Base-by-base conservation (phyloP, 2,888 invertebrate species). In the Adelognathus sp. region DNA sequence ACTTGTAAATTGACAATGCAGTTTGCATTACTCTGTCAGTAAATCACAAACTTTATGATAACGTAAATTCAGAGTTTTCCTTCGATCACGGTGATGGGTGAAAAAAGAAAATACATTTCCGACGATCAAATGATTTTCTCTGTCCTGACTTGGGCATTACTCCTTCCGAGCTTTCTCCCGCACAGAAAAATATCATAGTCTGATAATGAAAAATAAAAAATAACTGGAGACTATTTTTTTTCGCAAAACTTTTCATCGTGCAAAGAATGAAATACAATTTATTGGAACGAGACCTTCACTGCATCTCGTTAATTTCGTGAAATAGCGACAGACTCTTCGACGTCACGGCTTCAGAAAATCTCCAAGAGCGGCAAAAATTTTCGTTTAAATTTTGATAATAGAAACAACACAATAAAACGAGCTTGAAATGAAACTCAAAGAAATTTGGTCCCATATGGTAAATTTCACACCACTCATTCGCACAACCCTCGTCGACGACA, bases 151-250 rank as follows among this genome's bases (percentile, higher is more conserved):
- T 63, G 54, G 64, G 46, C 11, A 36, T 50, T 56, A 64, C 36
- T 64, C 58, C 44, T 21, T 60, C 27, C 71, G 44, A 44, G 7
- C 21, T 1, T 76, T 29, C 33, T 70, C 60, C 74, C 44, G 64
- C 73, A 73, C 50, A 64, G 73, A 52, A 66, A 81, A 69, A 75
- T 64, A 36, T 50, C 18, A 54, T 61, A 9, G 14, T 44, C 31
- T 52, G 44, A 61, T 56, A 52, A 67, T 56, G 46, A 64, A 64
- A 63, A 44, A 11, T 29, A 56, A 16, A 29, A 21, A 21, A 46
- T 3, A n/a, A 21, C 31, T 6, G 77, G 81, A 84, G 84, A 84
- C 74, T 61, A 31, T 39, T 9, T 36, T 50, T 50, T 21, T 24
- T 50, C 24, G 21, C 39, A 41, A 39, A 39, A 67, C 56, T 29